Evolutionary conservation across 2,113 vertebrate species (phyloP).

Genomic region (Eptesicus fuscus): DNA sequence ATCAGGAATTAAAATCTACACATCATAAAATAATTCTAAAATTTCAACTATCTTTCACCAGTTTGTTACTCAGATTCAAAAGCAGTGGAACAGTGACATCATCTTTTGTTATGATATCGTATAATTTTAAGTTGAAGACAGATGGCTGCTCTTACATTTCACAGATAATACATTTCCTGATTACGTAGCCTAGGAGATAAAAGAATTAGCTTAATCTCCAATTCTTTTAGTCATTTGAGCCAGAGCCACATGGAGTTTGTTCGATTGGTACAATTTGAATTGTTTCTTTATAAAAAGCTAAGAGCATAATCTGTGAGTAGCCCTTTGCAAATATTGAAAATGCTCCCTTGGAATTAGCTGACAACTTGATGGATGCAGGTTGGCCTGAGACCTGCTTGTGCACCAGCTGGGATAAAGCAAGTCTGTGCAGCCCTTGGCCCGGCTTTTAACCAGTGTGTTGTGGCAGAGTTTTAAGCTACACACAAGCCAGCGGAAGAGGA

Average conservation of each 20-base stretch:
- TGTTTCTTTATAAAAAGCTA: background rate
- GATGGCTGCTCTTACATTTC: constrained; percentile 32
- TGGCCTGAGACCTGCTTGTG: background rate
- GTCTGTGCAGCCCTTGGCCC: background rate
- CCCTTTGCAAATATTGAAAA: constrained; percentile 32
- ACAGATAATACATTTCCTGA: constrained; percentile 40
- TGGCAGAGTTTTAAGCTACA: background rate
- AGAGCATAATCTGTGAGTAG: background rate
- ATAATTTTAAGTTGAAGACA: constrained; percentile 31
- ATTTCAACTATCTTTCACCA: background rate
- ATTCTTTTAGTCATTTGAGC: constrained; percentile 31
- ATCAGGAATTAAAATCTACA: background rate
- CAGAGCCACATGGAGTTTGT: constrained; percentile 45
- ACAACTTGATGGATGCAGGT: constrained; percentile 12
- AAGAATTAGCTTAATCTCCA: constrained; percentile 51
- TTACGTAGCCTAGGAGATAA: constrained; percentile 52
- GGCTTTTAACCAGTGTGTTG: background rate
- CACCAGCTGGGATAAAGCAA: background rate
- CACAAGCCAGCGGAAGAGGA: background rate
- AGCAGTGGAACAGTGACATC: background rate
- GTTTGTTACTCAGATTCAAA: constrained; percentile 15
- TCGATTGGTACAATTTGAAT: background rate
- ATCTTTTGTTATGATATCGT: background rate
- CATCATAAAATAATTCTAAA: constrained; percentile 7
- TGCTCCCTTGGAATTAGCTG: background rate